Conservation (phyloP, 2,888 invertebrate genomes). For the Hyposoter didymator region DNA sequence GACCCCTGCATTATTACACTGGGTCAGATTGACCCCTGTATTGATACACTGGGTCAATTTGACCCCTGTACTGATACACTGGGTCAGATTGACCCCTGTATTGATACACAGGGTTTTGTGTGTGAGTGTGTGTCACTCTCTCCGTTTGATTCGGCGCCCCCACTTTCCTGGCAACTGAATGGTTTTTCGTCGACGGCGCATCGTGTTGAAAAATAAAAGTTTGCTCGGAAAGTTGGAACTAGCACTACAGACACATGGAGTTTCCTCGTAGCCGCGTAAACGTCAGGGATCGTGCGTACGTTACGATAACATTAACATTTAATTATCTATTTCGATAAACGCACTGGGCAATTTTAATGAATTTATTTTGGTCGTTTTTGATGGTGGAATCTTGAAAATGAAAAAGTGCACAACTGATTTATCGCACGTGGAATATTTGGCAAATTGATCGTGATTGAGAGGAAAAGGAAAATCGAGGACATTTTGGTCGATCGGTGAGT, state of each 20-base stretch:
- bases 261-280: slow-evolving; percentile 35
- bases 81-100: too few relatives aligned
- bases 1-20: too few relatives aligned
- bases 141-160: background rate
- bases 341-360: background rate
- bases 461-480: background rate
- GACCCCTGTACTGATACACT: too few relatives aligned
- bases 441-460: background rate
- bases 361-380: background rate
- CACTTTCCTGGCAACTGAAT: background rate
- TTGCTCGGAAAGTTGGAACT: slow-evolving; percentile 31
- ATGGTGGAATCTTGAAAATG: background rate
- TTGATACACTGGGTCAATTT: too few relatives aligned
- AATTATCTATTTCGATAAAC: background rate
- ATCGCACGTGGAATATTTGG: background rate
- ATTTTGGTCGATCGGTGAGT: background rate
- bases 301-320: background rate
- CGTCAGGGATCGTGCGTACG: slow-evolving; percentile 20
- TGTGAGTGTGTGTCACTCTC: background rate
- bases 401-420: background rate
- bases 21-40: too few relatives aligned
- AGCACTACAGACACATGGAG: slow-evolving; percentile 24
- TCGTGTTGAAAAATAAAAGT: slow-evolving; percentile 36
- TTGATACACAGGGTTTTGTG: background rate
- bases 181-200: slow-evolving; percentile 30